Percentiles rank a stretch among this genome's conserved stretches.
Evolutionary conservation across 2,888 invertebrate species (phyloP).

Genomic region (Ceriagrion tenellum): DNA sequence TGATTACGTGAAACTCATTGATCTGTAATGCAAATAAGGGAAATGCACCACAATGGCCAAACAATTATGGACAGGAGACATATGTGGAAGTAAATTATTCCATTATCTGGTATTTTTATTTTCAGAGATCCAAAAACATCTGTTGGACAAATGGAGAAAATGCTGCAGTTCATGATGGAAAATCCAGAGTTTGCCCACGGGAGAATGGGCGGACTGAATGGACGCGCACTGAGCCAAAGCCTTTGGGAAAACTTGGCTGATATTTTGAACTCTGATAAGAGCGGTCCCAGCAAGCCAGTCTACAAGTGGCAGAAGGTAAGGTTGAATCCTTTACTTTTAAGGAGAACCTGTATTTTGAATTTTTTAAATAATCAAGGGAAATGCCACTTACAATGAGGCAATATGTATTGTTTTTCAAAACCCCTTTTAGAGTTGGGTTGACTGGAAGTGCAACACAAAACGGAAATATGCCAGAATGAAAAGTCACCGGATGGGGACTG

Average conservation of each 20-base stretch:
- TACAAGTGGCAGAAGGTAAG: background rate
- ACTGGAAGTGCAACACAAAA: conserved; percentile 27
- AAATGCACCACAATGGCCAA: too few relatives aligned
- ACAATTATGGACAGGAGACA: too few relatives aligned
- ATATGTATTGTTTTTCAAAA: background rate
- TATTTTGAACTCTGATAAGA: conserved; percentile 1
- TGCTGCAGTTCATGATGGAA: background rate
- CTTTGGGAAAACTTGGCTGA: background rate
- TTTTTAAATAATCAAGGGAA: background rate
- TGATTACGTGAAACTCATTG: too few relatives aligned
- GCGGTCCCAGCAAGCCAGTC: background rate
- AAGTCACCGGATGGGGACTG: background rate
- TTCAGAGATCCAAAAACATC: conserved; percentile 7
- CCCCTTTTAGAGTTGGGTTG: background rate
- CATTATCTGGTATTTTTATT: background rate
- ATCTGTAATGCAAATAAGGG: too few relatives aligned
- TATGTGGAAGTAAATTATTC: too few relatives aligned
- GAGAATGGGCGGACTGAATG: background rate
- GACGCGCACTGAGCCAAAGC: background rate
- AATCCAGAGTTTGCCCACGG: conserved; percentile 5
- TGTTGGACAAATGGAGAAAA: background rate
- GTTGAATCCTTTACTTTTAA: background rate
- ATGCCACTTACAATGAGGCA: background rate
- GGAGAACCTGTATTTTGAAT: background rate
- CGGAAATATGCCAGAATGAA: background rate